phyloP scores from a whole-genome alignment of 2,888 invertebrate species.

The Nasonia oneida region DNA sequence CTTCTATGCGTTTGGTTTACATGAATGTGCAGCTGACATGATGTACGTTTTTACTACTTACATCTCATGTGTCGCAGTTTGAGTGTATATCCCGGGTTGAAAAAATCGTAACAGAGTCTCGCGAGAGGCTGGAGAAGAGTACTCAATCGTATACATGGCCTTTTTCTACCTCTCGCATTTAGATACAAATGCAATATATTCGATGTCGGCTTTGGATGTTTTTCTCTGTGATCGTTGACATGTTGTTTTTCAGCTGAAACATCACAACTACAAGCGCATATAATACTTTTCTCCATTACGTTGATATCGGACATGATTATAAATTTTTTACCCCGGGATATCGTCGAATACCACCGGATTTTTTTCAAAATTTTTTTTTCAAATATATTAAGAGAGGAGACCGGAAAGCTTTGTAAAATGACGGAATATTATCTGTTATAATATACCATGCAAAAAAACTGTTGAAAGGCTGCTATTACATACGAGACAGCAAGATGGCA shows the following conservation, averaged over 20 bases:
- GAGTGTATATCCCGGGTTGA: conserved; percentile 26
- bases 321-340: conserved; percentile 9
- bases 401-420: conserved; percentile 15
- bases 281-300: background rate
- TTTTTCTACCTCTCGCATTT: background rate
- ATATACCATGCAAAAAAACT: conserved; percentile 64
- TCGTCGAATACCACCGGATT: background rate
- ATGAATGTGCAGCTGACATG: conserved; percentile 13
- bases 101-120: background rate
- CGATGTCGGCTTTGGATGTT: conserved; percentile 18
- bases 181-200: background rate
- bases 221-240: conserved; percentile 18
- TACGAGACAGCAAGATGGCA: conserved; percentile 82
- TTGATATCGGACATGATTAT: background rate
- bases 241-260: conserved; percentile 18
- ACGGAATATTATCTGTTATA: conserved; percentile 39
- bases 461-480: conserved; percentile 64
- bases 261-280: conserved; percentile 17
- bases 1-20: background rate
- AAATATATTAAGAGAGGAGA: conserved; percentile 33
- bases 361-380: background rate
- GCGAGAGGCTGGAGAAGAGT: background rate
- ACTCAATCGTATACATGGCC: background rate
- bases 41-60: background rate
- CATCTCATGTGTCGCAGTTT: background rate